These are phyloP conservation scores for Smittia sp. DNA, from an alignment of 2,888 invertebrate genomes.

Conservation along the genomic window DNA sequence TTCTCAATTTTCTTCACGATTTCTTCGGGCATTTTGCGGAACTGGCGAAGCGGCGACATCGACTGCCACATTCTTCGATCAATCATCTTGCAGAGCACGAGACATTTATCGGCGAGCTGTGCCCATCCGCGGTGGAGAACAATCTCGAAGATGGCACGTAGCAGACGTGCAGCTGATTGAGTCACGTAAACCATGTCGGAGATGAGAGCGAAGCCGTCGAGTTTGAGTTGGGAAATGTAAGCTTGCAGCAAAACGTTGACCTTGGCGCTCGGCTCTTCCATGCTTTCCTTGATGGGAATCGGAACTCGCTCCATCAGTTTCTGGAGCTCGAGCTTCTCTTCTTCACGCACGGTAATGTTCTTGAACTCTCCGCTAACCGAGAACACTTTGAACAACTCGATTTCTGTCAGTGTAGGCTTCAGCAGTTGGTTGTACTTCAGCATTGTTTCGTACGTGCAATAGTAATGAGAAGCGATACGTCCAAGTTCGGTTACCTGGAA, in stretches of 20 bases:
- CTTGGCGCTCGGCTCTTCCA: constrained; percentile 94
- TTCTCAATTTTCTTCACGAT: constrained; percentile 96
- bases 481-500: constrained; percentile 79
- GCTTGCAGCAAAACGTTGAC: constrained; percentile 92
- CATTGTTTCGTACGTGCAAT: constrained; percentile 96
- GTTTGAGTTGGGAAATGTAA: constrained; percentile 95
- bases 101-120: constrained; percentile 90
- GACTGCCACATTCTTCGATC: constrained; percentile 99
- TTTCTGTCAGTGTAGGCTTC: constrained; percentile 95
- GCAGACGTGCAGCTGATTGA: constrained; percentile 90
- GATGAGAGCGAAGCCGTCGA: constrained; percentile 98
- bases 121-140: constrained; percentile 94
- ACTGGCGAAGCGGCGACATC: constrained; percentile 96
- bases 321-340: constrained; percentile 94
- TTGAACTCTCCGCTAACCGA: constrained; percentile 96
- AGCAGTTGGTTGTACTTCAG: constrained; percentile 93
- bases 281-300: constrained; percentile 97
- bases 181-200: constrained; percentile 99
- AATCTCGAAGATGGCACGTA: constrained; percentile 97
- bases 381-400: constrained; percentile 96
- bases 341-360: constrained; percentile 88
- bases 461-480: constrained; percentile 96
- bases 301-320: constrained; percentile 91
- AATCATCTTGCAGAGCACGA: constrained; percentile 98
- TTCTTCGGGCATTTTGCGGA: constrained; percentile 96